Base-by-base conservation (phyloP, 2,888 invertebrate genomes). In the Microchrysa polita region DNA sequence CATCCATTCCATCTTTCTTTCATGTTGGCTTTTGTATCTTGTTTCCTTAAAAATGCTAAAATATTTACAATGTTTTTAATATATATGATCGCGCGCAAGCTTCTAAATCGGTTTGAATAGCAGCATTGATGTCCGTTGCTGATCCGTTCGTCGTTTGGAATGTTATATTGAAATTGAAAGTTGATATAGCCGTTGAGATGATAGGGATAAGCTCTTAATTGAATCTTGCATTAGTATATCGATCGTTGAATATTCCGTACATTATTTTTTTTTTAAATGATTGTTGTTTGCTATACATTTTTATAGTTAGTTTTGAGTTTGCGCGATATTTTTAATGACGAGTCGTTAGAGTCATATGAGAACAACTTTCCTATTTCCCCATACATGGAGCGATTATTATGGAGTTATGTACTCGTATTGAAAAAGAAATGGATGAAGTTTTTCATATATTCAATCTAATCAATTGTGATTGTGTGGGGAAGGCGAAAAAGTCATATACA, bases 81-180 rank as follows among this genome's bases (percentile, higher is more conserved):
- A 16, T 5, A 23, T 9, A n/a, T 10, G 22, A 9, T 34, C 18
- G 18, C n/a, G n/a, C n/a, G 23, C 44, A 44, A n/a, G 65, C 48
- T 65, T 48, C 65, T 65, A 65, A 65, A 65, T 65, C 65, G 20
- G 48, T 22, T n/a, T 7, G 61, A n/a, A n/a, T n/a, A 61, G 20
- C 65, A 22, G 20, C 22, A 48, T 48, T 65, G 22, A 65, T 48
- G 16, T 18, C 18, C 42, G 48, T 10, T 2, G 27, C 27, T 34
- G 2, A 34, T 34, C 27, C 27, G 27, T 34, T 7, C 27, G n/a
- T n/a, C n/a, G 27, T 60, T 42, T 34, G 67, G 67, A 22, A 53
- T 53, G 52, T n/a, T 5, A n/a, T n/a, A 27, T 57, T 55, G 34
- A 69, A 55, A 69, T 55, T 55, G 69, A 69, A 69, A 69, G 69